These are phyloP conservation scores for Diaphora mendica DNA, from an alignment of 2,888 invertebrate species.

Conservation along the genomic window DNA sequence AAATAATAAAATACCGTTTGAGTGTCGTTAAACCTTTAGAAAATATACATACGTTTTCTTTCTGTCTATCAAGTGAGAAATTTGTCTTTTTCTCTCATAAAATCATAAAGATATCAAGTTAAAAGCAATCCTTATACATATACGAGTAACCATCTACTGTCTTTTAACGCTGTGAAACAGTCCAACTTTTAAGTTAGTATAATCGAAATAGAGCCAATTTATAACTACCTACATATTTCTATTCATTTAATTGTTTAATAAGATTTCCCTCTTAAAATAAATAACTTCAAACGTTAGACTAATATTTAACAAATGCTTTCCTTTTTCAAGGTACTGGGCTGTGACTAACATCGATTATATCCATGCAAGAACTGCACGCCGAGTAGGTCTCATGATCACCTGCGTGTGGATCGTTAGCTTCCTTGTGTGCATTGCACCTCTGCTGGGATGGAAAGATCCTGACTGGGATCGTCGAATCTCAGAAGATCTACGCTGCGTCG, in stretches of 20 bases:
- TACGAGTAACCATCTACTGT: no score
- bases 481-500: constrained; percentile 90
- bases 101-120: no score
- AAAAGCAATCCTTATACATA: no score
- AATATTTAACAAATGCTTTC: background rate
- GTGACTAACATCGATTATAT: constrained; percentile 97
- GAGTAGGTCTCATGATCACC: constrained; percentile 93
- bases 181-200: background rate
- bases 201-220: background rate
- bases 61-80: no score
- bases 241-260: background rate
- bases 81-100: no score
- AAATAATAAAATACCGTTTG: background rate
- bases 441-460: constrained; percentile 93
- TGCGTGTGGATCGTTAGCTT: constrained; percentile 94
- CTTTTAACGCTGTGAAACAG: background rate
- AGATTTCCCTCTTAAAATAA: background rate
- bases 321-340: constrained; percentile 91
- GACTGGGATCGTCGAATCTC: constrained; percentile 86
- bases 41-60: no score
- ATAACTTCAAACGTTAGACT: background rate
- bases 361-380: constrained; percentile 91
- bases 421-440: constrained; percentile 94
- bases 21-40: no score
- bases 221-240: background rate